Conservation (phyloP, 2,113 vertebrate genomes). For the Boulengeromyrus knoepffleri region DNA sequence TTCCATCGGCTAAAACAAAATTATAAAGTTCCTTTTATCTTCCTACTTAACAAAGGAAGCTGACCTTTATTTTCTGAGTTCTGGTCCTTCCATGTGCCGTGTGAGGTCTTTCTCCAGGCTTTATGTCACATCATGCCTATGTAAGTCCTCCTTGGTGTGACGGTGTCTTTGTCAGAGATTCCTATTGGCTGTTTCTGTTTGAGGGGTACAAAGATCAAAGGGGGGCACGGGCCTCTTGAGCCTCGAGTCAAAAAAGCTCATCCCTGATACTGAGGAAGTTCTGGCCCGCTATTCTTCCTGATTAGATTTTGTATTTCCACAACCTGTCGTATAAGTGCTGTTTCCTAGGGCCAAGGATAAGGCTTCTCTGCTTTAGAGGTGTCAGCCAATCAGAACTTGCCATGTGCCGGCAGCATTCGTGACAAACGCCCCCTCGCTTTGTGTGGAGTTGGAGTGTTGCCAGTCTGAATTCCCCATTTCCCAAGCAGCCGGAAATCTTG, state of each 20-base stretch:
- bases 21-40: neutral
- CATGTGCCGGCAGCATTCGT: neutral
- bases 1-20: neutral
- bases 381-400: neutral
- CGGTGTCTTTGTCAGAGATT: neutral
- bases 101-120: neutral
- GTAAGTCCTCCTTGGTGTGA: neutral
- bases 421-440: neutral
- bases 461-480: neutral
- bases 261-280: neutral
- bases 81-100: neutral
- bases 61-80: neutral
- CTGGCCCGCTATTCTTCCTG: neutral
- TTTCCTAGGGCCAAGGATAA: neutral
- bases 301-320: neutral
- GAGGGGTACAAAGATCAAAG: neutral
- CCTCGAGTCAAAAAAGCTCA: neutral
- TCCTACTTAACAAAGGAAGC: neutral
- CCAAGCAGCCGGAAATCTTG: neutral
- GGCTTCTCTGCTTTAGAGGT: neutral
- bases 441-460: neutral
- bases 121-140: neutral
- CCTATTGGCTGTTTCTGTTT: neutral
- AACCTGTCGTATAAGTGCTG: neutral
- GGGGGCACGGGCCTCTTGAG: neutral